Conservation (phyloP, 2,888 invertebrate species). For the Lasioglossum villosulum region DNA sequence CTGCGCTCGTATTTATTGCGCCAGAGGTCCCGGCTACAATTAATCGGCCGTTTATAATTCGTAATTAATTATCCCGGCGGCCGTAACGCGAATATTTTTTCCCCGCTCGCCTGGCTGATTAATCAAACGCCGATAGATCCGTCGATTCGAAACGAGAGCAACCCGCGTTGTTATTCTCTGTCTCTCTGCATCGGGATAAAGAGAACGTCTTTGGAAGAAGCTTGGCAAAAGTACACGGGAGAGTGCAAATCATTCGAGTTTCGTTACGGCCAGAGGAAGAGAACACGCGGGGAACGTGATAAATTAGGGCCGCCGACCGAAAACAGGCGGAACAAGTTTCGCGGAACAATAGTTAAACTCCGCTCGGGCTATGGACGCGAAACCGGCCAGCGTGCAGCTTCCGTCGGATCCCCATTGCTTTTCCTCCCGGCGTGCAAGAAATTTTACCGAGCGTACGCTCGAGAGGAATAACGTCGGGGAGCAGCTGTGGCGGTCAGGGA, state of each 20-base stretch:
- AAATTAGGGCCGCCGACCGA: slow-evolving; percentile 28
- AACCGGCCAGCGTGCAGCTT: background rate
- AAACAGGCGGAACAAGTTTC: slow-evolving; percentile 15
- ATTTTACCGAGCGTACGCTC: background rate
- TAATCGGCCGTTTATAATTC: slow-evolving; percentile 57
- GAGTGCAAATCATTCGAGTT: background rate
- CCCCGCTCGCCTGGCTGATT: background rate
- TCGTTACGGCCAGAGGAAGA: background rate
- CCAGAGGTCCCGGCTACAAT: slow-evolving; percentile 28
- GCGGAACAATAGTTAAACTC: slow-evolving; percentile 26
- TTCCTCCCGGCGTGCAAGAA: background rate
- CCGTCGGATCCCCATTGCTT: background rate
- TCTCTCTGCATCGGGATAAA: background rate
- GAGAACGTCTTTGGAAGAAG: background rate
- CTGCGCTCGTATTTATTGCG: slow-evolving; percentile 52
- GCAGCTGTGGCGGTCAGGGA: slow-evolving; percentile 32
- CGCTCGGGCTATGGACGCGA: background rate
- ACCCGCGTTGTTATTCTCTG: background rate
- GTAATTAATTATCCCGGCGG: slow-evolving; percentile 52
- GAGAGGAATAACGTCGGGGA: background rate
- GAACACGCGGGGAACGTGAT: background rate
- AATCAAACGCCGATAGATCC: slow-evolving; percentile 10
- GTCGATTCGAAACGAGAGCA: background rate
- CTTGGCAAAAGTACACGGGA: background rate
- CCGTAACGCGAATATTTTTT: slow-evolving; percentile 33